Percentiles rank a stretch among this genome's conserved stretches.
These are phyloP conservation scores for Actenoides lindsayi DNA, from an alignment of 2,113 vertebrate genomes.

Conservation along the genomic window DNA sequence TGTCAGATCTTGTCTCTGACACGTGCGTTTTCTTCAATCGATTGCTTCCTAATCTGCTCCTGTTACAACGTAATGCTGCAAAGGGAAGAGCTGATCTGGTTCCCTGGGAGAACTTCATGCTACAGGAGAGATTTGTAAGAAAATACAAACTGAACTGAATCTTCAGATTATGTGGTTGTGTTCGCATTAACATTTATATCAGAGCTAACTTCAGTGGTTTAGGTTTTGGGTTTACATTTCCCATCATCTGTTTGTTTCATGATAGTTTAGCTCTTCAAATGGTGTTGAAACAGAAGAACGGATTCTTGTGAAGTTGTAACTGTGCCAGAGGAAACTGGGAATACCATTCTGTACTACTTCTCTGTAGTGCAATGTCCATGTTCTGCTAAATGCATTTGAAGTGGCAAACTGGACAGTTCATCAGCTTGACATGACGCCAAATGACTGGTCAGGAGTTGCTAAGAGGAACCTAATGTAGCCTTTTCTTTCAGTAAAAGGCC, in stretches of 20 bases:
- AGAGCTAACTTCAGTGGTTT: background rate
- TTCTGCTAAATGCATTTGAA: background rate
- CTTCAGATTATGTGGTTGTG: background rate
- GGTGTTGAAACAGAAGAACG: background rate
- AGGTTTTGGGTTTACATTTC: background rate
- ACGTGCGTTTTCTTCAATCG: background rate
- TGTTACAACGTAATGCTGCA: background rate
- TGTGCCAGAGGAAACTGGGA: background rate
- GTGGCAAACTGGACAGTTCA: background rate
- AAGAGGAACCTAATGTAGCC: background rate
- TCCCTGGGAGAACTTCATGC: background rate
- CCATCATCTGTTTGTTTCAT: background rate
- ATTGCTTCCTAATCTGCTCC: background rate
- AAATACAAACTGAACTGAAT: background rate
- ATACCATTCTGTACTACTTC: background rate
- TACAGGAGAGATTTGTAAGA: background rate
- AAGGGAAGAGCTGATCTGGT: background rate
- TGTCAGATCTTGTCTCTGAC: background rate
- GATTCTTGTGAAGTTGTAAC: background rate
- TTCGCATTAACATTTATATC: background rate
- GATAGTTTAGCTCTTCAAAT: background rate
- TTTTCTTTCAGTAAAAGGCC: background rate
- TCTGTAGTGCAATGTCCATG: background rate
- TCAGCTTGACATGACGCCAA: background rate
- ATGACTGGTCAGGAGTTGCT: background rate